Evolutionary conservation across 2,113 vertebrate genomes (phyloP).

Genomic region (Anoura caudifer): DNA sequence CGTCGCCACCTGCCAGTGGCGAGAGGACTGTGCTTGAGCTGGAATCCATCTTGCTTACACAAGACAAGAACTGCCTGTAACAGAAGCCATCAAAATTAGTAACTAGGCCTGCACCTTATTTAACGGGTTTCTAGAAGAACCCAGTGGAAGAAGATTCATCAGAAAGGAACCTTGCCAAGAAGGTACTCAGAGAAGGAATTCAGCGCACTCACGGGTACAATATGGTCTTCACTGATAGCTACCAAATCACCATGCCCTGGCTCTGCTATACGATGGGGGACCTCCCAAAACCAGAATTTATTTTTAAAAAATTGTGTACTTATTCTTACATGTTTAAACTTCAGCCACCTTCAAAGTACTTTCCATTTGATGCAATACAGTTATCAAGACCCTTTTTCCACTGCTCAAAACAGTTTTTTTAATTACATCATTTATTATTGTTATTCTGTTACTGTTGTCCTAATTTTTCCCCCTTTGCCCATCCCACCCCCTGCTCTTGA

Average conservation of each 20-base stretch:
- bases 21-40: neutral
- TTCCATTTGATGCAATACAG: too few relatives aligned
- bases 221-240: neutral
- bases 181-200: neutral
- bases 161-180: neutral
- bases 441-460: too few relatives aligned
- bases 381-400: too few relatives aligned
- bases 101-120: neutral
- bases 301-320: too few relatives aligned
- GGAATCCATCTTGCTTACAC: neutral
- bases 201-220: neutral
- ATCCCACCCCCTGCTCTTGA: too few relatives aligned
- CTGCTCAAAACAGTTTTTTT: too few relatives aligned
- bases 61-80: neutral
- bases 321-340: too few relatives aligned
- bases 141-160: neutral
- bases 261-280: neutral
- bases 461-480: too few relatives aligned
- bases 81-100: neutral
- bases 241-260: neutral
- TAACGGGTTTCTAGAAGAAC: neutral
- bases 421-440: too few relatives aligned
- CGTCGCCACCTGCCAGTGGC: neutral
- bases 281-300: too few relatives aligned
- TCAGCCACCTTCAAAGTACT: too few relatives aligned